Evolutionary conservation across 2,113 vertebrate genomes (phyloP).

Genomic region (Herpailurus yagouaroundi): DNA sequence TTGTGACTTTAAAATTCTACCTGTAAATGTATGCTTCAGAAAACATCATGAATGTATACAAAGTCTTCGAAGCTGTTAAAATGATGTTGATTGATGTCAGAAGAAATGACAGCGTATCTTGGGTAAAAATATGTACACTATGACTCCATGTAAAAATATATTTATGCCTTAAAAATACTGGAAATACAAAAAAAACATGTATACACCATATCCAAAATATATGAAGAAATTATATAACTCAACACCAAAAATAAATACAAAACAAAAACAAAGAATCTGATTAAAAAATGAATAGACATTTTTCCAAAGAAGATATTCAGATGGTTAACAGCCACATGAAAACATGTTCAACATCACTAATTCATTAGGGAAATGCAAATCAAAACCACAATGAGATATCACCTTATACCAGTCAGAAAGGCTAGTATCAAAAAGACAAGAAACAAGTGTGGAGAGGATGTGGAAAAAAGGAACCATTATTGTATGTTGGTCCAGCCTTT

Average conservation of each 20-base stretch:
- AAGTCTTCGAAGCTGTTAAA: constrained; percentile 47
- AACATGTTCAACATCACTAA: not conserved
- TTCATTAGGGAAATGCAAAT: not conserved
- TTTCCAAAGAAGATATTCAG: not conserved
- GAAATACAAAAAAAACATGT: not conserved
- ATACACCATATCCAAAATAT: not conserved
- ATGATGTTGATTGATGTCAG: not conserved
- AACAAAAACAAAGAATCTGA: not conserved
- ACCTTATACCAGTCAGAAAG: not conserved
- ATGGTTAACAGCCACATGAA: not conserved
- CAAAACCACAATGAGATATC: not conserved
- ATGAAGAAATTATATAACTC: not conserved
- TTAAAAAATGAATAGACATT: not conserved
- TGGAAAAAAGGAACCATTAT: not conserved
- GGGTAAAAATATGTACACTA: constrained; percentile 44
- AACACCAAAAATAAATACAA: not conserved
- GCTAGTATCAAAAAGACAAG: not conserved
- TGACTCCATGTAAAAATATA: constrained; percentile 30
- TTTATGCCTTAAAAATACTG: constrained; percentile 60
- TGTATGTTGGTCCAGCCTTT: not conserved
- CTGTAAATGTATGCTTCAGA: constrained; percentile 44
- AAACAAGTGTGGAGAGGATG: not conserved
- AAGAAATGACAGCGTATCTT: constrained; percentile 18
- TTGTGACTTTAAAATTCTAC: constrained; percentile 59
- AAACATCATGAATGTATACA: constrained; percentile 43